Conservation (phyloP, 2,113 vertebrate species). For the Peromyscus leucopus region DNA sequence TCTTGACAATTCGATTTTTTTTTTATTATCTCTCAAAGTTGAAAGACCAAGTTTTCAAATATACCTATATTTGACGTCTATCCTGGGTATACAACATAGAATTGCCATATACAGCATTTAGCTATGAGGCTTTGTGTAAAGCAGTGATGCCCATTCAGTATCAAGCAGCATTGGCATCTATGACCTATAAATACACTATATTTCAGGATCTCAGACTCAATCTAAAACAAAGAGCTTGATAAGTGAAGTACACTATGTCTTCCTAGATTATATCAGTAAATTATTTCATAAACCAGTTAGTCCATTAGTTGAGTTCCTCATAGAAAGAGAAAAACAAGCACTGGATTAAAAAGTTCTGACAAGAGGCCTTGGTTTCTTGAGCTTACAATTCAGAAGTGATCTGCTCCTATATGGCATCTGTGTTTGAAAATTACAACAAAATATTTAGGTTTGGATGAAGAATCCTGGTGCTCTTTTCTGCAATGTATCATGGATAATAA, state of each 20-base stretch:
- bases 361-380: neutral
- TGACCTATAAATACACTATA: neutral
- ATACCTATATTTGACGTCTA: neutral
- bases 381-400: neutral
- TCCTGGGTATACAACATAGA: neutral
- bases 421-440: conserved; percentile 14
- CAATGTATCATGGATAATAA: neutral
- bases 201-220: neutral
- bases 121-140: neutral
- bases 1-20: neutral
- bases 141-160: neutral
- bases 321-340: conserved; percentile 33
- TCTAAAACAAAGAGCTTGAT: neutral
- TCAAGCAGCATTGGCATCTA: neutral
- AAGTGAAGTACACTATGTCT: neutral
- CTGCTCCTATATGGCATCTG: neutral
- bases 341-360: neutral
- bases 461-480: neutral
- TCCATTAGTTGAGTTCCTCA: neutral
- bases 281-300: conserved; percentile 36
- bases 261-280: conserved; percentile 26
- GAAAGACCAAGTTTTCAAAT: neutral
- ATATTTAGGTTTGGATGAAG: neutral
- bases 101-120: neutral
- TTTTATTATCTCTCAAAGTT: conserved; percentile 35